These are phyloP conservation scores for Hemichromis elongatus DNA, from an alignment of 2,113 vertebrate species.

Conservation along the genomic window DNA sequence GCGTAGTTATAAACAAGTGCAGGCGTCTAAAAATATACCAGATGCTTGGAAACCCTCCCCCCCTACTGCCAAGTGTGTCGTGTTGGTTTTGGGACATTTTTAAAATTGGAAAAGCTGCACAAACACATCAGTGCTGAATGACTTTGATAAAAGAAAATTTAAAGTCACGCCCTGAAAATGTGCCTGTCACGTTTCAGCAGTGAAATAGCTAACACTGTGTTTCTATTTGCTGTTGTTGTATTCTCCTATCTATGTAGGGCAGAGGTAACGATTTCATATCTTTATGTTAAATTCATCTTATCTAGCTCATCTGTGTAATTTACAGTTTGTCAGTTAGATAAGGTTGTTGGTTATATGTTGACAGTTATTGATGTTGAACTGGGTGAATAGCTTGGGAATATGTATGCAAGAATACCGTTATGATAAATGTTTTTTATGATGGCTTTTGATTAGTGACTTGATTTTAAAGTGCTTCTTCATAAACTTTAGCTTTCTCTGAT, in stretches of 20 bases:
- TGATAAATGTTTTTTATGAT: background rate
- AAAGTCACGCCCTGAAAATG: background rate
- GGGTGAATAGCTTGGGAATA: background rate
- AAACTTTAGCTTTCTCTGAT: background rate
- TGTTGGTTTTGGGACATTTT: background rate
- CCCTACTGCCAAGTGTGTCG: background rate
- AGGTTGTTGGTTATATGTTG: background rate
- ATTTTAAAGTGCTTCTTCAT: background rate
- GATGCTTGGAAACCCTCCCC: background rate
- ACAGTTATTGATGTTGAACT: background rate
- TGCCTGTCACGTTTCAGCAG: background rate
- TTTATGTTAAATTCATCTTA: background rate
- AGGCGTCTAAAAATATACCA: background rate
- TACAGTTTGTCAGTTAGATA: background rate
- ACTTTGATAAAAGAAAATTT: background rate
- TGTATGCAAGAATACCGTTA: background rate
- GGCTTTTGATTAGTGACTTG: background rate
- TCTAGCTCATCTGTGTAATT: background rate
- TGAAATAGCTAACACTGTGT: background rate
- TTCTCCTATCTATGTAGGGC: background rate
- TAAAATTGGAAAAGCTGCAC: background rate
- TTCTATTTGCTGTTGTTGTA: background rate
- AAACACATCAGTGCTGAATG: background rate
- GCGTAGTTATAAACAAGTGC: background rate
- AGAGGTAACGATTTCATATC: background rate